Base-by-base conservation (phyloP, 2,113 vertebrate genomes). In the Ictalurus furcatus region DNA sequence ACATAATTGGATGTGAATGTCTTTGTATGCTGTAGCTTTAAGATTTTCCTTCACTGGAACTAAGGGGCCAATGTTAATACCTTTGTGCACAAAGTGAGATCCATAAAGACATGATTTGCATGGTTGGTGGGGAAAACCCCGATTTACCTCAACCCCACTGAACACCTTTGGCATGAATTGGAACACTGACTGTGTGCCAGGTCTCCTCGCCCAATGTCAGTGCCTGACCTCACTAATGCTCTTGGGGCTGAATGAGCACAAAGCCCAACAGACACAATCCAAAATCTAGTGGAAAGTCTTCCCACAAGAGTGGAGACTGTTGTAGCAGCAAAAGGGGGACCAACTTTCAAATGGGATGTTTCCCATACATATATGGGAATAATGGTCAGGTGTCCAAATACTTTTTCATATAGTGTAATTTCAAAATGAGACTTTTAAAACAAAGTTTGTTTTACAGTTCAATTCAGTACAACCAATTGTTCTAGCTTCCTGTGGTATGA, bases 401-500 rank as follows among this genome's bases (percentile, higher is more conserved):
- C 54, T 52, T n/a, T n/a, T n/a, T 28, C 6, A 37, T 74, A 21
- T 21, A 28, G 25, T 79, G 12, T n/a, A 13, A 52, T 52, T 52
- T 11, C 9, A 52, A 11, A 11, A 52, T 52, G 8, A 52, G 11
- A 52, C 21, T 34, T 73, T 73, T 73, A 17, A 73, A 37, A 37
- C 16, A 63, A 84, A 73, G 71, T 85, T 90, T 16, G 21, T 78
- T 82, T 89, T 82, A 52, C 88, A 85, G 44, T 89, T 87, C 9
- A 67, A 80, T 87, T 86, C 21, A 82, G 76, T 56, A 85, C 78
- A 87, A 87, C 85, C 25, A 88, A 91, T 89, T 82, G 86, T 69
- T 87, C 89, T 88, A 84, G 67, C 88, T 89, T 90, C 79, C 74
- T 65, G 88, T 89, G 14, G 85, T 91, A 91, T 85, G 69, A 90